phyloP scores from a whole-genome alignment of 1,140 invertebrate species.

The Holcopasites calliopsidis region DNA sequence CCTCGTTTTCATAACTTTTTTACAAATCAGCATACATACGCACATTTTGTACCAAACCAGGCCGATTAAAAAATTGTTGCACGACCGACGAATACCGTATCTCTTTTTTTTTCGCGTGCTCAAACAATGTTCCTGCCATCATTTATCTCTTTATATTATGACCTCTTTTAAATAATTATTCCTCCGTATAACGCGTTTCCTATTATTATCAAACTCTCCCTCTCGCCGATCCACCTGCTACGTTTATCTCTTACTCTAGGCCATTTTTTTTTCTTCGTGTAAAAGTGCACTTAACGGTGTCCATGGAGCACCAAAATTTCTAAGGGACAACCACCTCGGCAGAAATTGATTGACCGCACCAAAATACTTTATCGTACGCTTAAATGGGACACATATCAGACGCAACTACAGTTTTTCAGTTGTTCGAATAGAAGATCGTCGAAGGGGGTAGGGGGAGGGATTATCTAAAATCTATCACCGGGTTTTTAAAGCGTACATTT shows the following conservation, averaged over 20 bases:
- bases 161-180: slow-evolving; percentile 75
- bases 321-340: slow-evolving; percentile 74
- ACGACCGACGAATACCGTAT: slow-evolving; percentile 58
- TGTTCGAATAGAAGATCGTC: slow-evolving; percentile 61
- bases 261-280: slow-evolving; percentile 76
- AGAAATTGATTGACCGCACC: slow-evolving; percentile 75
- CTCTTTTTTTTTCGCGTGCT: too few species aligned
- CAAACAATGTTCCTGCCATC: slow-evolving; percentile 77
- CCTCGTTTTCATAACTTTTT: slow-evolving; percentile 73
- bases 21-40: slow-evolving; percentile 77
- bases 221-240: slow-evolving; percentile 62
- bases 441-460: slow-evolving; percentile 52
- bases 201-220: slow-evolving; percentile 70
- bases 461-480: slow-evolving; percentile 76
- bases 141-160: slow-evolving; percentile 75
- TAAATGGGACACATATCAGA: slow-evolving; percentile 45
- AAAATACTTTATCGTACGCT: slow-evolving; percentile 66
- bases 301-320: slow-evolving; percentile 77
- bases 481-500: slow-evolving; percentile 73
- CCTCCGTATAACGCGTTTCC: slow-evolving; percentile 68
- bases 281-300: slow-evolving; percentile 79
- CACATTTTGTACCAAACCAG: slow-evolving; percentile 79
- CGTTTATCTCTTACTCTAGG: slow-evolving; percentile 72
- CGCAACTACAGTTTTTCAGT: slow-evolving; percentile 43
- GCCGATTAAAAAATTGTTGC: slow-evolving; percentile 75